phyloP scores from a whole-genome alignment of 2,113 vertebrate genomes.

The Delphinapterus leucas region DNA sequence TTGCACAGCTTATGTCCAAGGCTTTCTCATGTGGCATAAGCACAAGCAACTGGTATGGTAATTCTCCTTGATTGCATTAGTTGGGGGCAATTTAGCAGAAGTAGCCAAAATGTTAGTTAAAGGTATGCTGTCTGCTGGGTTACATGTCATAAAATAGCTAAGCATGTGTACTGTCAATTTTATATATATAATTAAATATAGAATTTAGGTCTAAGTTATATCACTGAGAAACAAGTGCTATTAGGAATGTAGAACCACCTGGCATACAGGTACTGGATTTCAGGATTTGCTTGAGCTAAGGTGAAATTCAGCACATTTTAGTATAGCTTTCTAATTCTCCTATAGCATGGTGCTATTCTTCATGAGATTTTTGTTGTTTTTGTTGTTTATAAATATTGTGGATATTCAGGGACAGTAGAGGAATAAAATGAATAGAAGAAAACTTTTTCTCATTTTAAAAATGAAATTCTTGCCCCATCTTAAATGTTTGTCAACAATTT shows the following conservation, averaged over 20 bases:
- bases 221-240: background rate
- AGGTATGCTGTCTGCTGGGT: background rate
- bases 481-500: background rate
- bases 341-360: background rate
- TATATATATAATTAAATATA: background rate
- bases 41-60: conserved; percentile 72
- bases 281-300: background rate
- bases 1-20: conserved; percentile 70
- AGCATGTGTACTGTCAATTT: background rate
- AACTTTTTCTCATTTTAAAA: background rate
- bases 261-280: background rate
- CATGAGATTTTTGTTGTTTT: background rate
- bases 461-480: background rate
- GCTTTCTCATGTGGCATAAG: conserved; percentile 72
- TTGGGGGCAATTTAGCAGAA: background rate
- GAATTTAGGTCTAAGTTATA: background rate
- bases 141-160: background rate
- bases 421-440: background rate
- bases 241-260: background rate
- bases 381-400: background rate
- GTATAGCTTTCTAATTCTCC: background rate
- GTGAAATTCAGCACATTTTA: background rate
- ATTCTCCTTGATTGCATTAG: conserved; percentile 69
- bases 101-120: background rate
- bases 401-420: background rate